Conservation (phyloP, 2,888 invertebrate genomes). For the Caenorhabditis macrosperma region DNA sequence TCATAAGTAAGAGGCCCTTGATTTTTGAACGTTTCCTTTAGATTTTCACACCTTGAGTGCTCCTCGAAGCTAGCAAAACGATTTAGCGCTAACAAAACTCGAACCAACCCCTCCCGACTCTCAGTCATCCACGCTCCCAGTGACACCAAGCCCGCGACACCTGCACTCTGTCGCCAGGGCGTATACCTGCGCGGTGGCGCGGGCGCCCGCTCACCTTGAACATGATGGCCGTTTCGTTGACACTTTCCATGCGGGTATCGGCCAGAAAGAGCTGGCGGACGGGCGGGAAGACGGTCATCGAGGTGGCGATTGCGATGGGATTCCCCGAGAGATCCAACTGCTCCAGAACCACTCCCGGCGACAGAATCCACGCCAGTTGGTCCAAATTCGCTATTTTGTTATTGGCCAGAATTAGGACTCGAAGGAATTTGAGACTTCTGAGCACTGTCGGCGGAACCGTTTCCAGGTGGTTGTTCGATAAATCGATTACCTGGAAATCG, state of each 20-base stretch:
- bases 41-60: neutral
- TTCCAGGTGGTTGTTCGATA: conserved; percentile 73
- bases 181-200: too few relatives aligned
- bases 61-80: neutral
- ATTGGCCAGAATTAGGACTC: conserved; percentile 68
- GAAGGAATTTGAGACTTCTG: conserved; percentile 62
- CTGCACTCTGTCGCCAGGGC: too few relatives aligned
- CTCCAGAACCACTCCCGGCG: conserved; percentile 69
- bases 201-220: conserved; percentile 63
- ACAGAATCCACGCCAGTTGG: conserved; percentile 66
- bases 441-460: conserved; percentile 72
- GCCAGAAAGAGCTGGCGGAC: conserved; percentile 70
- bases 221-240: conserved; percentile 67
- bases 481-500: conserved; percentile 41
- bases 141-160: too few relatives aligned
- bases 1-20: neutral
- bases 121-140: too few relatives aligned
- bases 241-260: conserved; percentile 62
- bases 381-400: conserved; percentile 71
- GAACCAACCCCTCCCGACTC: too few relatives aligned
- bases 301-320: conserved; percentile 66
- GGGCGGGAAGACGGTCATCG: conserved; percentile 64
- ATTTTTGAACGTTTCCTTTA: neutral
- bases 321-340: conserved; percentile 71
- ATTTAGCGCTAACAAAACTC: too few relatives aligned